phyloP scores from a whole-genome alignment of 2,888 invertebrate genomes.

The Eustalomyia histrio region DNA sequence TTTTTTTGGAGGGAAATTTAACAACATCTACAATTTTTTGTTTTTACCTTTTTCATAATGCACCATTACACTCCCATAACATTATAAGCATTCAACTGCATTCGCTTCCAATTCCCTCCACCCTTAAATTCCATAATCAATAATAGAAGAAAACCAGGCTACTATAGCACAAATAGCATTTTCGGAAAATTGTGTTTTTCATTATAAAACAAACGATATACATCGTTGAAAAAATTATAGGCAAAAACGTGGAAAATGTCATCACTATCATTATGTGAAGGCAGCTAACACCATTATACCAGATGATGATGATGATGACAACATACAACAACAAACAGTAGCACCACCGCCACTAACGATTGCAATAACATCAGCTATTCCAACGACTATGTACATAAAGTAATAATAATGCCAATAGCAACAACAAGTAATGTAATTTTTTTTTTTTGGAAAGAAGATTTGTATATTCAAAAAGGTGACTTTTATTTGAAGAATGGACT shows the following conservation, averaged over 20 bases:
- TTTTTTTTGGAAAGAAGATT: not conserved
- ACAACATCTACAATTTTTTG: not conserved
- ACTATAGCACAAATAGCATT: not conserved
- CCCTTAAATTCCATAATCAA: not conserved
- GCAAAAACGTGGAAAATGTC: slow-evolving; percentile 26
- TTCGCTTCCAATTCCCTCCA: not conserved
- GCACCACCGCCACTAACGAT: not conserved
- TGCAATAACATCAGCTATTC: slow-evolving; percentile 9
- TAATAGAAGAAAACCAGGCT: not conserved
- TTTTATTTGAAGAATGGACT: too few species aligned
- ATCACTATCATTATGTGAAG: slow-evolving; percentile 33
- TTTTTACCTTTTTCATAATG: not conserved
- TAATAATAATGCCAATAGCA: slow-evolving; percentile 35
- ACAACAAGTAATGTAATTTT: slow-evolving; percentile 9
- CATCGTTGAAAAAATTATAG: slow-evolving; percentile 4
- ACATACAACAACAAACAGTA: slow-evolving; percentile 10
- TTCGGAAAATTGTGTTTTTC: slow-evolving; percentile 24
- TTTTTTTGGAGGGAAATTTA: not conserved
- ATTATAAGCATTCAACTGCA: not conserved
- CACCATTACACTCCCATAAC: not conserved
- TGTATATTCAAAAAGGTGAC: not conserved
- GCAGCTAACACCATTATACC: slow-evolving; percentile 18
- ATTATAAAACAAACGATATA: not conserved
- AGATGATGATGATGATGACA: not conserved
- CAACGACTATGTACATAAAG: not conserved